These are phyloP conservation scores for Antheraea pernyi DNA, from an alignment of 1,140 invertebrate genomes.

Conservation along the genomic window DNA sequence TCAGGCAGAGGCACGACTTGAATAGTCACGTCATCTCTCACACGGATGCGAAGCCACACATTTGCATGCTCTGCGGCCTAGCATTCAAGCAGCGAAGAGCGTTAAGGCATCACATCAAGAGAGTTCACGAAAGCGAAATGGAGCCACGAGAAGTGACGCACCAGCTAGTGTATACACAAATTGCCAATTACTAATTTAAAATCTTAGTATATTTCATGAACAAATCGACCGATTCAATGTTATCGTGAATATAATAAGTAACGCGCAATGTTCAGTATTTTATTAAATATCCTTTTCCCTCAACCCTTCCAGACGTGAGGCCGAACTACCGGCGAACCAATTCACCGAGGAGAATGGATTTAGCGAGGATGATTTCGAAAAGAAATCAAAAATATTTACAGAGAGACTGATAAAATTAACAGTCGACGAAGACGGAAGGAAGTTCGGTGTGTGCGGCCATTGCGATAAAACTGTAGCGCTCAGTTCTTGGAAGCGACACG, in stretches of 20 bases:
- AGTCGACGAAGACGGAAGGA: constrained; percentile 39
- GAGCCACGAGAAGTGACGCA: constrained; percentile 5
- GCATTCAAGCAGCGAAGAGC: constrained; percentile 52
- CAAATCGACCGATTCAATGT: background rate
- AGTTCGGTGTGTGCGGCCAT: constrained; percentile 64
- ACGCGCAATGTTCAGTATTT: background rate
- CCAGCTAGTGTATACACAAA: constrained; percentile 28
- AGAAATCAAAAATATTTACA: background rate
- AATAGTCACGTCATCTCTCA: constrained; percentile 75
- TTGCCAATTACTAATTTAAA: constrained; percentile 25
- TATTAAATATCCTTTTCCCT: constrained; percentile 1
- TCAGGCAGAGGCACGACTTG: constrained; percentile 81
- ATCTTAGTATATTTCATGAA: constrained; percentile 5
- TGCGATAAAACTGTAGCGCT: constrained; percentile 71
- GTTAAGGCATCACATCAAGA: constrained; percentile 44
- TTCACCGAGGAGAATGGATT: constrained; percentile 7
- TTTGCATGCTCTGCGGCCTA: constrained; percentile 40
- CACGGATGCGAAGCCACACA: constrained; percentile 41
- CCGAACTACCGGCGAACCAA: background rate
- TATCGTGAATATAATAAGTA: background rate
- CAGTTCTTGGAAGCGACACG: constrained; percentile 49
- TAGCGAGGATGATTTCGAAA: constrained; percentile 5
- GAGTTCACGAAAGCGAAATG: constrained; percentile 35
- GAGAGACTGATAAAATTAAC: constrained; percentile 18
- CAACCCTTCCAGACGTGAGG: constrained; percentile 6